phyloP scores from a whole-genome alignment of 2,888 invertebrate species.

The Augochlorella aurata region DNA sequence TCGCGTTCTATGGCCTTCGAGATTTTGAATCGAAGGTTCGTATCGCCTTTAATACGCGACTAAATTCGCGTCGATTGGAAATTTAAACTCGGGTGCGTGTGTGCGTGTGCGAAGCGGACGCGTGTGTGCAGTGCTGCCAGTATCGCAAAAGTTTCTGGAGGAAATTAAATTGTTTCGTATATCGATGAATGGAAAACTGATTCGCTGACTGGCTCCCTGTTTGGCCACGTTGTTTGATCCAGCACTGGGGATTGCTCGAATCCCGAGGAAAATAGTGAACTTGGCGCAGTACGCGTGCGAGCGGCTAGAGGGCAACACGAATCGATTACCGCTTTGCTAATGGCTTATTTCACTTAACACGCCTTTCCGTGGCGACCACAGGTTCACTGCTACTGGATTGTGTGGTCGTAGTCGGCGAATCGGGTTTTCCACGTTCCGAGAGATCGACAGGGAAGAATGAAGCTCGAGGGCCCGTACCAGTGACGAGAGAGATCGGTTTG shows the following conservation, averaged over 20 bases:
- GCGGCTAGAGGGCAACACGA: conserved; percentile 66
- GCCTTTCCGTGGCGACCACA: conserved; percentile 51
- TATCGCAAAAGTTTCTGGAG: too few species aligned
- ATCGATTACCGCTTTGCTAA: conserved; percentile 64
- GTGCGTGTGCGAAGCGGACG: too few species aligned
- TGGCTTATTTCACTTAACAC: conserved; percentile 66
- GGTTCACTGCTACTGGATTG: conserved; percentile 20
- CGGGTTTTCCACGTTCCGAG: conserved; percentile 18
- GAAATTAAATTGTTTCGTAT: too few species aligned
- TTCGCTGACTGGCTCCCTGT: not conserved
- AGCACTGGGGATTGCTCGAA: not conserved
- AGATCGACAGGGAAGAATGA: conserved; percentile 51
- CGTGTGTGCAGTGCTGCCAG: too few species aligned
- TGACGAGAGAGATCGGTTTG: conserved; percentile 39
- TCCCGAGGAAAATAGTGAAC: conserved; percentile 30
- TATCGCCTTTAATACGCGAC: not conserved
- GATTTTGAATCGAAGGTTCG: not conserved
- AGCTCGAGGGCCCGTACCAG: conserved; percentile 34
- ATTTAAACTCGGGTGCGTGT: too few species aligned
- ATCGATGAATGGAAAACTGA: not conserved
- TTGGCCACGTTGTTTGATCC: conserved; percentile 11
- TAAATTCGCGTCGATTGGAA: too few species aligned
- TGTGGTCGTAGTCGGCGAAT: conserved; percentile 21
- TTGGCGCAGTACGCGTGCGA: conserved; percentile 42
- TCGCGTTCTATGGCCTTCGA: not conserved